phyloP scores from a whole-genome alignment of 2,888 invertebrate species.

The Idaea straminata region DNA sequence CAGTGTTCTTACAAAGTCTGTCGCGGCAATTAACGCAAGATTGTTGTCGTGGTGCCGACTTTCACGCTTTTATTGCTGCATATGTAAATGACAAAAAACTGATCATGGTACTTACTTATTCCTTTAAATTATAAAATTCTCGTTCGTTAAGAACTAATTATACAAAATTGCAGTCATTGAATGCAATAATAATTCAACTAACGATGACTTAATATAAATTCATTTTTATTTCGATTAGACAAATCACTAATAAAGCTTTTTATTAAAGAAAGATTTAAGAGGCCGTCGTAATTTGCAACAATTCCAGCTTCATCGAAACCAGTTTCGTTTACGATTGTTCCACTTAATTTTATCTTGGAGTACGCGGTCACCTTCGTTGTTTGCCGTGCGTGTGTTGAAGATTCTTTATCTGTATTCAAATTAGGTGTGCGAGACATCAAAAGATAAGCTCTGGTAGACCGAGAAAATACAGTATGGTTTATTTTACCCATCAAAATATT shows the following conservation, averaged over 20 bases:
- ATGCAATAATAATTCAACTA: not conserved
- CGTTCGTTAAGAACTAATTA: not conserved
- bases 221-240: not conserved
- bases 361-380: slow-evolving; percentile 34
- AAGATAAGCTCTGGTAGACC: not conserved
- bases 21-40: slow-evolving; percentile 36
- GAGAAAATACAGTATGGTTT: not conserved
- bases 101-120: not conserved
- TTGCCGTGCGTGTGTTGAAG: slow-evolving; percentile 24
- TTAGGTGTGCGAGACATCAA: slow-evolving; percentile 24
- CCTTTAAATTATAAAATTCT: slow-evolving; percentile 3
- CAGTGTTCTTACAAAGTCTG: slow-evolving; percentile 28
- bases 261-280: not conserved
- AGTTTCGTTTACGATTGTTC: slow-evolving; percentile 40
- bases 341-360: slow-evolving; percentile 43
- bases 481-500: not conserved
- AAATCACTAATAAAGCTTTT: not conserved
- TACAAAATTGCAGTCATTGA: not conserved
- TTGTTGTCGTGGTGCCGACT: slow-evolving; percentile 22
- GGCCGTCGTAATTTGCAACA: slow-evolving; percentile 18
- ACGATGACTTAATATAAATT: not conserved
- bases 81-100: slow-evolving; percentile 14
- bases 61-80: slow-evolving; percentile 19
- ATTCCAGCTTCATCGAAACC: slow-evolving; percentile 20
- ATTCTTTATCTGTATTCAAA: slow-evolving; percentile 23